A percentile compares a stretch with the other conserved stretches of the same genome.
phyloP scores from a whole-genome alignment of 2,888 invertebrate genomes.

The Catocala nupta region DNA sequence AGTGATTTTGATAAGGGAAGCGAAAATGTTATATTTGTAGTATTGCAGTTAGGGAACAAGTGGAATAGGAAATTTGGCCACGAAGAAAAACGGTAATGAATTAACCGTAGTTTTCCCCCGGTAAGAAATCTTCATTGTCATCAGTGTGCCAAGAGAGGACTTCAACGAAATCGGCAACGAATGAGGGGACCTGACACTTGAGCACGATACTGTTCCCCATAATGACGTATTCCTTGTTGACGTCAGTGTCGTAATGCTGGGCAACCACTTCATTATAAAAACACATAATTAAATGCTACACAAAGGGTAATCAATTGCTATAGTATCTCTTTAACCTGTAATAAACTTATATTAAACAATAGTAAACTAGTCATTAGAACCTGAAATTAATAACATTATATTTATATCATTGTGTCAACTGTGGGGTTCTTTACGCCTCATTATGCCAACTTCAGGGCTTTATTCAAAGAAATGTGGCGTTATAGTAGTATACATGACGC shows the following conservation, averaged over 20 bases:
- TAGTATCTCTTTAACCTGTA: background rate
- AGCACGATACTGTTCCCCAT: conserved; percentile 93
- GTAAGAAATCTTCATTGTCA: conserved; percentile 91
- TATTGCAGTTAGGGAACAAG: conserved; percentile 17
- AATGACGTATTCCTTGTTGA: conserved; percentile 94
- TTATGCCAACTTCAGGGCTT: too few species aligned
- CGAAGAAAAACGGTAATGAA: conserved; percentile 44
- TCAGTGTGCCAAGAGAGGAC: conserved; percentile 94
- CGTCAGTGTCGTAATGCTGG: conserved; percentile 94
- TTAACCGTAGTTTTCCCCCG: conserved; percentile 89
- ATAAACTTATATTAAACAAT: background rate
- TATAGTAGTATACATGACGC: too few species aligned
- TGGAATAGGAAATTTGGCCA: conserved; percentile 40
- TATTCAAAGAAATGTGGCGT: too few species aligned
- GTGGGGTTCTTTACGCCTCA: too few species aligned
- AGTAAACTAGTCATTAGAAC: background rate
- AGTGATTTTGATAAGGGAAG: conserved; percentile 21
- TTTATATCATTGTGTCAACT: too few species aligned
- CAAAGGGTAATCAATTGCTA: background rate
- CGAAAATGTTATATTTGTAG: conserved; percentile 33
- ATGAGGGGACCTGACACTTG: conserved; percentile 94
- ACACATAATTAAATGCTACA: conserved; percentile 16
- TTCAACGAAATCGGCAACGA: conserved; percentile 94
- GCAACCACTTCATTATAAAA: conserved; percentile 89
- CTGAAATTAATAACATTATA: conserved; percentile 14